Base-by-base conservation (phyloP, 2,113 vertebrate genomes). In the Malurus cyaneus region DNA sequence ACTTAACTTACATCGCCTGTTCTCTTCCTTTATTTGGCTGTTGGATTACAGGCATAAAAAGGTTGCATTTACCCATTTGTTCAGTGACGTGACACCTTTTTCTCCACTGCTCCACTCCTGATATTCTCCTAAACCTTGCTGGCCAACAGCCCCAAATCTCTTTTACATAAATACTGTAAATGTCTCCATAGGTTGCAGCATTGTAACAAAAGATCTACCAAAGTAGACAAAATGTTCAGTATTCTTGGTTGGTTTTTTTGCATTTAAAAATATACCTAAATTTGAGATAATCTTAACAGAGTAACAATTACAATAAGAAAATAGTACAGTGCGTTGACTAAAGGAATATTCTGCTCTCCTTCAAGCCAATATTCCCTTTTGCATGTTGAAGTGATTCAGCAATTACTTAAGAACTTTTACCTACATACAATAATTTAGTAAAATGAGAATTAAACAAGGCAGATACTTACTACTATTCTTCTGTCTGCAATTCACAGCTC, bases 81-180 rank as follows among this genome's bases (percentile, higher is more conserved):
- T 97, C 96, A 92, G 31, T 60, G 89, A 91, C 74, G 44, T 61
- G 90, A 97, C 44, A 94, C 65, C 83, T 67, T 62, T 47, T 44
- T 57, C 82, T 92, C 65, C 77, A 86, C 24, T 50, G 36, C 65
- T 95, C 70, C 47, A 53, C 85, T 92, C 86, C 24, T 4, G 49
- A 71, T 92, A 80, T 60, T 93, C 82, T 60, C 67, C 93, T 80
- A 80, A 79, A 60, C 71, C 86, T 83, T 3, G 18, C 49, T 53
- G 94, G 67, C 60, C 77, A 88, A 94, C 60, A 74, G 92, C 89
- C 85, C 52, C 60, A 74, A 70, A 92, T 80, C 67, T 57, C 69
- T 47, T 97, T 97, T 92, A 97, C 96, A 98, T 98, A 99, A 99
- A 98, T 98, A 98, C 98, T 98, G 98, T 97, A 97, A 96, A 98